Evolutionary conservation across 2,113 vertebrate genomes (phyloP).

Genomic region (Eurystomus gularis): DNA sequence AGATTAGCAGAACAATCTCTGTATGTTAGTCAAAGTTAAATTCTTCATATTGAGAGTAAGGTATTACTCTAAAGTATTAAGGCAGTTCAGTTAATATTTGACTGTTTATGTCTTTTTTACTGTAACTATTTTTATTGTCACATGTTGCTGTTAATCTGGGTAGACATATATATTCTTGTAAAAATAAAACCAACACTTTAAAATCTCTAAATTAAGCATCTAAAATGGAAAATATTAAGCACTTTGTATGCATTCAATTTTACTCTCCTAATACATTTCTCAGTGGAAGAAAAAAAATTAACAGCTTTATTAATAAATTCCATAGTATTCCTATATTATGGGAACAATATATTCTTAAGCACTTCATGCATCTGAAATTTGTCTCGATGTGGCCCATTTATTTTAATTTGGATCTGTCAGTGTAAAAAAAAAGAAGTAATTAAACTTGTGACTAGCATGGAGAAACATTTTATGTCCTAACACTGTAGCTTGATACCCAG

Average conservation of each 20-base stretch:
- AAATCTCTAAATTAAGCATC: neutral
- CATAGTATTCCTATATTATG: slow-evolving; percentile 24
- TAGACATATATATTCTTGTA: neutral
- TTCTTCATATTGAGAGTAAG: neutral
- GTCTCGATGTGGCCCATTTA: slow-evolving; percentile 76
- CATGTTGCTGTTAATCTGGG: neutral
- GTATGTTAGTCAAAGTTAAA: neutral
- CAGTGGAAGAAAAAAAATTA: neutral
- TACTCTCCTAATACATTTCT: neutral
- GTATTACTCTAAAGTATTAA: neutral
- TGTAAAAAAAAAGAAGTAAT: slow-evolving; percentile 72
- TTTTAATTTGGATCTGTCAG: slow-evolving; percentile 79
- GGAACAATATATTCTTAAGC: slow-evolving; percentile 68
- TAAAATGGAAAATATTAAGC: neutral
- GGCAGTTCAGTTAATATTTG: neutral
- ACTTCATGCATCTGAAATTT: slow-evolving; percentile 67
- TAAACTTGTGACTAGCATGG: slow-evolving; percentile 74
- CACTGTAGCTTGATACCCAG: slow-evolving; percentile 29
- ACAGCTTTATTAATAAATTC: slow-evolving; percentile 42
- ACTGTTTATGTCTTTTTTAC: neutral
- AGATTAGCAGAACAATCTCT: slow-evolving; percentile 9
- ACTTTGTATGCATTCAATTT: neutral
- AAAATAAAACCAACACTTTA: neutral
- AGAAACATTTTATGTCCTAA: slow-evolving; percentile 68
- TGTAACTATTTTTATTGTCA: neutral